phyloP scores from a whole-genome alignment of 2,888 invertebrate genomes.

The Tipula unca region DNA sequence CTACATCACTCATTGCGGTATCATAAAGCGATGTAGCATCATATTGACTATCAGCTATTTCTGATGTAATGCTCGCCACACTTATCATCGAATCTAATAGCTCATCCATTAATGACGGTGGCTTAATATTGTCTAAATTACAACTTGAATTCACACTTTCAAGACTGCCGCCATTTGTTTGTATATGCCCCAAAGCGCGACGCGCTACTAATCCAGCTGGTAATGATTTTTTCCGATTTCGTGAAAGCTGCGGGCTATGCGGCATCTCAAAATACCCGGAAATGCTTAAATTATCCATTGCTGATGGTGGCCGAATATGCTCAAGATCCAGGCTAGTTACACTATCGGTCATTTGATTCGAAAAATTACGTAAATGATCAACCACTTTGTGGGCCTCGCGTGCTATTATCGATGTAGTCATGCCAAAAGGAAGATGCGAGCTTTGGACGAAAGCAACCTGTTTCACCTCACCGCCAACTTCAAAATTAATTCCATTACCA shows the following conservation, averaged over 20 bases:
- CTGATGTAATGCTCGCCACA: constrained; percentile 74
- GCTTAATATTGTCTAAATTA: constrained; percentile 72
- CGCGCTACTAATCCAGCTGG: constrained; percentile 63
- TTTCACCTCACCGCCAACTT: constrained; percentile 37
- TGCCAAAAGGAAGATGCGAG: constrained; percentile 43
- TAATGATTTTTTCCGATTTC: constrained; percentile 57
- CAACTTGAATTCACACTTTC: constrained; percentile 53
- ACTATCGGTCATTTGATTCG: constrained; percentile 47
- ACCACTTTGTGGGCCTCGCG: constrained; percentile 65
- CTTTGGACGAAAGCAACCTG: constrained; percentile 24
- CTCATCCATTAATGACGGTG: constrained; percentile 73
- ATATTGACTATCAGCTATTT: constrained; percentile 52
- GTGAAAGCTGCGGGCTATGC: constrained; percentile 34
- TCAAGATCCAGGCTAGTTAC: constrained; percentile 62
- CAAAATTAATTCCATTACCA: constrained; percentile 31
- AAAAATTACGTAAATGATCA: constrained; percentile 41
- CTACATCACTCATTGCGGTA: constrained; percentile 51
- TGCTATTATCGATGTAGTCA: constrained; percentile 64
- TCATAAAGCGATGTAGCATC: constrained; percentile 35
- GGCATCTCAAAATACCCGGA: constrained; percentile 47
- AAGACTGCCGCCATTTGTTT: constrained; percentile 46
- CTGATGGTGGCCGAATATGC: constrained; percentile 66
- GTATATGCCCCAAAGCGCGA: constrained; percentile 55
- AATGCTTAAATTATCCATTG: constrained; percentile 58
- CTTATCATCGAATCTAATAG: constrained; percentile 73